phyloP scores from a whole-genome alignment of 1,140 invertebrate genomes.

The Varroa destructor region DNA sequence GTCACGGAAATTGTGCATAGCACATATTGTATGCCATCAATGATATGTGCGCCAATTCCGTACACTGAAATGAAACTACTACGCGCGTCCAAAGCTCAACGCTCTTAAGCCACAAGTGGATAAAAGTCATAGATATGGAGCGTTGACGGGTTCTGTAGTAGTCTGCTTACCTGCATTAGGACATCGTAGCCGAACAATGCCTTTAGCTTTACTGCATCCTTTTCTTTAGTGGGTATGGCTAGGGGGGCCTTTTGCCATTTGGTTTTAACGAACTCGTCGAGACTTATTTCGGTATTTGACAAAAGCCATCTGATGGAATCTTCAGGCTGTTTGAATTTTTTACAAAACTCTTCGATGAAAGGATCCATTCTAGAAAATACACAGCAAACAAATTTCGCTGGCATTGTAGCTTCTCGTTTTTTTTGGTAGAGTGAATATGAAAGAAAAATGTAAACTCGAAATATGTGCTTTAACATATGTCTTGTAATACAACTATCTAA shows the following conservation, averaged over 20 bases:
- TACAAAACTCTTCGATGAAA: not conserved
- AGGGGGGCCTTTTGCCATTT: not conserved
- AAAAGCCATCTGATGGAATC: not conserved
- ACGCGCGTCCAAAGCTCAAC: too few species aligned
- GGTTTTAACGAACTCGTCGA: constrained; percentile 1
- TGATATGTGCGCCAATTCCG: too few species aligned
- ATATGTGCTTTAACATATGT: too few species aligned
- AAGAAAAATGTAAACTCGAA: too few species aligned
- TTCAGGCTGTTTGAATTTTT: constrained; percentile 3
- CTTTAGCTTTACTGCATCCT: not conserved
- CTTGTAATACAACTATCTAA: too few species aligned
- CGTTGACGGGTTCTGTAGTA: not conserved
- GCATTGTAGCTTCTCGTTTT: too few species aligned
- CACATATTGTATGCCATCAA: too few species aligned
- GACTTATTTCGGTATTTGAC: not conserved
- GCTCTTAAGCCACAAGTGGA: not conserved
- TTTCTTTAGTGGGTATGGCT: not conserved
- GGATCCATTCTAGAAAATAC: not conserved
- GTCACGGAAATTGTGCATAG: too few species aligned
- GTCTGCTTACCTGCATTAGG: not conserved
- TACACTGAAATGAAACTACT: too few species aligned
- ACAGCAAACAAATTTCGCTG: not conserved
- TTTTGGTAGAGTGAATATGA: too few species aligned
- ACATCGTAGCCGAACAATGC: not conserved
- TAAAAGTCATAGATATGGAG: not conserved